Evolutionary conservation across 2,113 vertebrate genomes (phyloP).

Genomic region (Rhabdornis inornatus): DNA sequence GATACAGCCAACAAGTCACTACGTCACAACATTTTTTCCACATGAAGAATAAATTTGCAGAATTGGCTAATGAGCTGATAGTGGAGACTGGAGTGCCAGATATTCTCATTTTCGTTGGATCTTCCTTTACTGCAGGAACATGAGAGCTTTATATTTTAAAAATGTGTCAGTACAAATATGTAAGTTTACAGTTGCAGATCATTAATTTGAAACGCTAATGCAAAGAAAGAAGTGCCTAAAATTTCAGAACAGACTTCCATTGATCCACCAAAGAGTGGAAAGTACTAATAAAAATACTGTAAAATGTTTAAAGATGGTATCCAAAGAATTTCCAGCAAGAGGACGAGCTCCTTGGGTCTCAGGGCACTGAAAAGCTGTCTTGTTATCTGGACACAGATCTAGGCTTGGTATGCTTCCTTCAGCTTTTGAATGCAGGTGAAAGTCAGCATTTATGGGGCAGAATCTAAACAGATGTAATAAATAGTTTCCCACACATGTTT

Average conservation of each 20-base stretch:
- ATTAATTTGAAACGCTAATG: slow-evolving; percentile 14
- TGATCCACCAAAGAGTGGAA: slow-evolving; percentile 18
- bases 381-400: background rate
- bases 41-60: slow-evolving; percentile 8
- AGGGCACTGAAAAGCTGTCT: background rate
- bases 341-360: background rate
- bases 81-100: background rate
- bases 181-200: slow-evolving; percentile 16
- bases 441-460: background rate
- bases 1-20: background rate
- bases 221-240: slow-evolving; percentile 19
- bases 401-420: background rate
- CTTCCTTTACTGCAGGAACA: background rate
- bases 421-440: background rate
- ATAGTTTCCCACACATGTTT: background rate
- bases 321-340: slow-evolving; percentile 12
- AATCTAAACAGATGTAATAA: background rate
- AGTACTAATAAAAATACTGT: slow-evolving; percentile 12
- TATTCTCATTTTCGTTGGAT: slow-evolving; percentile 19
- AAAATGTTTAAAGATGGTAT: slow-evolving; percentile 1
- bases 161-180: background rate
- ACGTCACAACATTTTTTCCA: background rate
- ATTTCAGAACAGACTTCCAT: slow-evolving; percentile 32
- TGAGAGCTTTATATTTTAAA: slow-evolving; percentile 6
- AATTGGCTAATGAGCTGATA: background rate